Base-by-base conservation (phyloP, 2,113 vertebrate species). In the Myotis lucifugus region DNA sequence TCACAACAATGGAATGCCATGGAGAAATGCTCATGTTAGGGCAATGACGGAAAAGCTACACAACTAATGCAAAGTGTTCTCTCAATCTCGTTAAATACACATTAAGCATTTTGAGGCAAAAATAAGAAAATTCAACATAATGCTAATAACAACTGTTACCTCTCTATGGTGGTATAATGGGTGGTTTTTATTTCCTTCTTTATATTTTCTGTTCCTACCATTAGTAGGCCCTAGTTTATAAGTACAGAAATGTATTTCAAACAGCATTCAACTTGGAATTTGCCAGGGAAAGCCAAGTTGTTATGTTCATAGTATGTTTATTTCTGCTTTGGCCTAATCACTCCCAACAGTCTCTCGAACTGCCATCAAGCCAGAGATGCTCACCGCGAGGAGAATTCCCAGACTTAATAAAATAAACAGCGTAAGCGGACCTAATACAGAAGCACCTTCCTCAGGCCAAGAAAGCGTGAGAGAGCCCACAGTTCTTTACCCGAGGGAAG, bases 401-500 rank as follows among this genome's bases (percentile, higher is more conserved):
- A 91, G 86, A 83, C 83, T 88, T 77, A 9, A 52, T 74, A 54
- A 40, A n/a, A 89, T 91, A 97, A 96, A 95, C 86, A 91, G 12
- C 5, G 0, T 23, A 82, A 48, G 79, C 21, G 64, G 91, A 78
- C 79, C 79, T 46, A 25, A 74, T 34, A 84, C 84, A 79, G 93
- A 95, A 91, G 93, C 83, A 83, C 77, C 64, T 93, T 91, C 70
- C 91, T 81, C 27, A 73, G 89, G 73, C 93, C 61, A 78, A 78
- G 67, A 50, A 48, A 69, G 54, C 67, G 8, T 32, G 19, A 72
- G 18, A 52, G 69, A 93, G 40, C n/a, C 48, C 48, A 37, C 9
- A 19, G 2, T 32, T 70, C 32, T 89, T 69, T 74, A 72, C 4
- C 3, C 32, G 0, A 34, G 72, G 11, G 52, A 9, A 85, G 37